These are phyloP conservation scores for Tillus elongatus DNA, from an alignment of 2,888 invertebrate genomes.

Conservation along the genomic window DNA sequence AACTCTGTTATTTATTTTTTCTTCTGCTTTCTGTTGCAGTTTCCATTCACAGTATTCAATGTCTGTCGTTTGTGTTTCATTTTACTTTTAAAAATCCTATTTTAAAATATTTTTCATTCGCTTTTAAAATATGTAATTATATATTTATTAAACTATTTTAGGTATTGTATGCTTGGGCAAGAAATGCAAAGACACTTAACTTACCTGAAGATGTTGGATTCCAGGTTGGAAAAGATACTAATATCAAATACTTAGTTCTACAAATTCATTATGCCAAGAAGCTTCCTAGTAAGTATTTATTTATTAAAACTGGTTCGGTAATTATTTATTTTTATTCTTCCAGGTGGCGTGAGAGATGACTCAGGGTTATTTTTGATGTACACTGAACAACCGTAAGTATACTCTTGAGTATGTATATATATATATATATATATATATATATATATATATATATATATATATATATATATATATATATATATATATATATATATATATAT, in stretches of 20 bases:
- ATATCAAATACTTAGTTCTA: conserved; percentile 80
- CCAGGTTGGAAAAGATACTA: conserved; percentile 74
- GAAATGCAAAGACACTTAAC: conserved; percentile 74
- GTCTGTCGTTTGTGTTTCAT: no score
- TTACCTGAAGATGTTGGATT: conserved; percentile 87
- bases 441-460: no score
- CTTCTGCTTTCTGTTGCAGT: no score
- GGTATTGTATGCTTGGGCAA: conserved; percentile 92
- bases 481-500: no score
- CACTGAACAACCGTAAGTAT: conserved; percentile 60
- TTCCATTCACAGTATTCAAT: no score
- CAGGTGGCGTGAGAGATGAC: conserved; percentile 71
- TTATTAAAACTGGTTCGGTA: neutral
- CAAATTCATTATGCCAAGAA: conserved; percentile 58
- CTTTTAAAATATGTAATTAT: no score
- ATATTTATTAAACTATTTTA: conserved; percentile 36
- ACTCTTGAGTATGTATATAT: neutral
- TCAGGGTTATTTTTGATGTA: conserved; percentile 77
- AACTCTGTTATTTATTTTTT: no score
- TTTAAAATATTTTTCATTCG: no score
- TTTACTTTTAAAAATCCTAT: no score
- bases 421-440: no score
- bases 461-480: no score
- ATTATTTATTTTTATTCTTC: conserved; percentile 27
- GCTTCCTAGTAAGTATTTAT: conserved; percentile 26